Evolutionary conservation across 1,140 invertebrate species (phyloP).

Genomic region (Pemphigus obesinymphae): DNA sequence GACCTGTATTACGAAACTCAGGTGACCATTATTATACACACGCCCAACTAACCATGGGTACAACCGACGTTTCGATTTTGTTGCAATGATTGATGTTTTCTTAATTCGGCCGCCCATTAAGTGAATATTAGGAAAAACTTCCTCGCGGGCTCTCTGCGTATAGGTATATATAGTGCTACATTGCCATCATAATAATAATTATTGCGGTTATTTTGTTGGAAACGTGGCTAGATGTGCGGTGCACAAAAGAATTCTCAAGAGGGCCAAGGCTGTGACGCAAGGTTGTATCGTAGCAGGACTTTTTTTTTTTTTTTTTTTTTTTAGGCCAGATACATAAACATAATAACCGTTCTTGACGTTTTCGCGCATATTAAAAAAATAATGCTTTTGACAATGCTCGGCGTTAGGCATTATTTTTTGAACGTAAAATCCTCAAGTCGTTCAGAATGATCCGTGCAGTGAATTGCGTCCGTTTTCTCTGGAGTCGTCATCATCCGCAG

Average conservation of each 20-base stretch:
- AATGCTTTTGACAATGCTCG: background rate
- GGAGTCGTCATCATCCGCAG: no score
- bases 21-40: background rate
- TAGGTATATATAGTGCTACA: background rate
- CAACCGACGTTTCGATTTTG: conserved; percentile 21
- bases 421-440: no score
- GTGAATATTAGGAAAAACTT: conserved; percentile 19
- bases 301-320: no score
- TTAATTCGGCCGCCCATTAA: conserved; percentile 25
- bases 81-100: conserved; percentile 28
- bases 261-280: conserved; percentile 21
- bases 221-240: background rate
- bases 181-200: background rate
- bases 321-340: conserved; percentile 26
- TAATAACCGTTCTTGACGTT: background rate
- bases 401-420: no score
- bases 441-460: no score
- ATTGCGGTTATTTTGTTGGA: conserved; percentile 24
- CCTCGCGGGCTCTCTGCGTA: background rate
- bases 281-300: conserved; percentile 1
- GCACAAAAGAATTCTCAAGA: conserved; percentile 11
- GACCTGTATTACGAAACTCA: background rate
- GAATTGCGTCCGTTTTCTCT: background rate
- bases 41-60: background rate
- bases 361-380: background rate